Base-by-base conservation (phyloP, 1,140 invertebrate genomes). In the Heterodera carotae region DNA sequence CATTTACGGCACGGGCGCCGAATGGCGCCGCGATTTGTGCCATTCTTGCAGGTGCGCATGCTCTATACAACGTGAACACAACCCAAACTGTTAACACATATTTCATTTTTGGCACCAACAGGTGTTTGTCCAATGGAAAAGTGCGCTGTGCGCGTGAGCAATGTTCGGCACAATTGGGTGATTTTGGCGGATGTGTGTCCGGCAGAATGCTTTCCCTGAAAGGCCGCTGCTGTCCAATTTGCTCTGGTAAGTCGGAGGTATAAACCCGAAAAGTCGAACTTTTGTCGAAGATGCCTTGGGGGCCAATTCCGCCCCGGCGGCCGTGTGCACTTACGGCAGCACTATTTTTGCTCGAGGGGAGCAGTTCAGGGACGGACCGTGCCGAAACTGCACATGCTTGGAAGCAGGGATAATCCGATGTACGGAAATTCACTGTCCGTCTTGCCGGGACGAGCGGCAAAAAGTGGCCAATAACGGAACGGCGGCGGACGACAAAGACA, bases 171-270 rank as follows among this genome's bases (percentile, higher is more conserved):
- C 33, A 78, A n/a, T 25, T 25, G 36, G 56, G 56, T 12, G 31
- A 34, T 8, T 39, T 72, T 29, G n/a, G 22, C 33, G 29, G 34
- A 27, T 79, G 56, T n/a, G 66, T 68, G 48, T 80, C 76, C 25
- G 71, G 56, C 36, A 53, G 70, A 31, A 62, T 69, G 33, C 69
- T 80, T 29, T 60, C 76, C 25, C 69, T 80, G 48, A 80, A 81
- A 48, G 79, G 79, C 22, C 31, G 68, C 18, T 80, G 79, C 75
- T 80, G 79, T 71, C 75, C 80, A 12, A 56, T 80, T 56, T 83
- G 79, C 34, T 83, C 79, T 62, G 79, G 80, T 80, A 22, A n/a
- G 69, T 68, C 39, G 33, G 75, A 36, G 33, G 27, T 31, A 29
- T 29, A 31, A 34, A 34, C 10, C 27, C 27, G 80, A 22, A 48